These are phyloP conservation scores for Scortum barcoo DNA, from an alignment of 2,113 vertebrate genomes.

Conservation along the genomic window DNA sequence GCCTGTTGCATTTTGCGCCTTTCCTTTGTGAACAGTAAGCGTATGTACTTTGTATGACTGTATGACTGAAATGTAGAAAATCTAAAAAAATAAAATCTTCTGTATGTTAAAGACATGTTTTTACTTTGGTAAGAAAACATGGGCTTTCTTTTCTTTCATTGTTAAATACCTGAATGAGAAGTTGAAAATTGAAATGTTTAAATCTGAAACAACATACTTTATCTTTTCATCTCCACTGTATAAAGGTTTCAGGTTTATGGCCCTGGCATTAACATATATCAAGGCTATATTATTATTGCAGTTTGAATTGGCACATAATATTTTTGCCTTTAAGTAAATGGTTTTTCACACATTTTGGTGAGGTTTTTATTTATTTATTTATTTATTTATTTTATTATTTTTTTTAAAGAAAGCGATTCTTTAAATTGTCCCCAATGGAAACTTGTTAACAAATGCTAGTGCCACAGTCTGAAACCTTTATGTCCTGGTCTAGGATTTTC, in stretches of 20 bases:
- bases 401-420: neutral
- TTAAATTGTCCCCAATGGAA: neutral
- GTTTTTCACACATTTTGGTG: too few species aligned
- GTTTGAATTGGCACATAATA: neutral
- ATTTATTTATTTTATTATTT: too few species aligned
- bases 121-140: neutral
- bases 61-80: neutral
- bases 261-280: neutral
- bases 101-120: neutral
- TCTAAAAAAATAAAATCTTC: neutral
- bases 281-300: neutral
- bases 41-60: neutral
- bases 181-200: neutral
- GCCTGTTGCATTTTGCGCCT: constrained; percentile 7
- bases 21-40: neutral
- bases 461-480: constrained; percentile 32
- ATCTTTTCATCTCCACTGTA: neutral
- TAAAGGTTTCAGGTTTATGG: constrained; percentile 41
- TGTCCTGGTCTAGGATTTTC: neutral
- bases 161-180: neutral
- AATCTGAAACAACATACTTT: neutral
- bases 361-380: too few species aligned
- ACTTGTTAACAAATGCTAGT: neutral
- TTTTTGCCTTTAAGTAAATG: neutral
- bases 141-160: neutral